Percentiles rank a stretch among this genome's conserved stretches.
These are phyloP conservation scores for Rousettus leschenaultii DNA, from an alignment of 2,113 vertebrate species.

Conservation along the genomic window DNA sequence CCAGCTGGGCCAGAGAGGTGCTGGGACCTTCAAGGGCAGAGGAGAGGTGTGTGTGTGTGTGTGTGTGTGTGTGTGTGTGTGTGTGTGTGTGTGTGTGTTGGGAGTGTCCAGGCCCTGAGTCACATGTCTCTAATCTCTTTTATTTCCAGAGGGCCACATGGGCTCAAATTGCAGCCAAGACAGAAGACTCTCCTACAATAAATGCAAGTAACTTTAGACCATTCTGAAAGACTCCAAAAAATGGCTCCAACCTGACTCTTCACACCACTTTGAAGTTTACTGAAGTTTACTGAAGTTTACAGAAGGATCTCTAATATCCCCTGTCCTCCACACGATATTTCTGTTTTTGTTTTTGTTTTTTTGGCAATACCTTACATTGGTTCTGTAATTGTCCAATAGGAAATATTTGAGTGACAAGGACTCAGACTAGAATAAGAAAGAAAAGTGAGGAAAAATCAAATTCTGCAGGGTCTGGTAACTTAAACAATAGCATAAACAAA, in stretches of 20 bases:
- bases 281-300: too few relatives aligned
- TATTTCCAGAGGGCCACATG: neutral
- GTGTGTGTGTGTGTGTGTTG: neutral
- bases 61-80: neutral
- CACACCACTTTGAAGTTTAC: neutral
- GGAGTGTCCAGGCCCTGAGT: neutral
- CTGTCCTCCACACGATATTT: neutral
- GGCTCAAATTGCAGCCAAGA: neutral
- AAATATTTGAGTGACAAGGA: neutral
- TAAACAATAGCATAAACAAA: neutral
- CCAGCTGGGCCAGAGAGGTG: neutral
- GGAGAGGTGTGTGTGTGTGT: neutral
- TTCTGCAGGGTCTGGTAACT: neutral
- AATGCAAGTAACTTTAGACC: neutral
- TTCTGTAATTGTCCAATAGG: neutral
- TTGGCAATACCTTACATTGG: neutral
- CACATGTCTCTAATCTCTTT: neutral
- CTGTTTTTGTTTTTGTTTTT: neutral
- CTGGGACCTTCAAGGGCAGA: neutral
- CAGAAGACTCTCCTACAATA: neutral
- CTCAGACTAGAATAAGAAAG: neutral
- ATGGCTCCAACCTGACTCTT: neutral
- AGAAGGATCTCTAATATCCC: neutral
- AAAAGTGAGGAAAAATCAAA: neutral
- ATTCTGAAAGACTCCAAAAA: neutral